Evolutionary conservation across 2,888 invertebrate genomes (phyloP), one percentile per base, ranked within the genome.

Genomic region (Parapristionchus giblindavisi): DNA sequence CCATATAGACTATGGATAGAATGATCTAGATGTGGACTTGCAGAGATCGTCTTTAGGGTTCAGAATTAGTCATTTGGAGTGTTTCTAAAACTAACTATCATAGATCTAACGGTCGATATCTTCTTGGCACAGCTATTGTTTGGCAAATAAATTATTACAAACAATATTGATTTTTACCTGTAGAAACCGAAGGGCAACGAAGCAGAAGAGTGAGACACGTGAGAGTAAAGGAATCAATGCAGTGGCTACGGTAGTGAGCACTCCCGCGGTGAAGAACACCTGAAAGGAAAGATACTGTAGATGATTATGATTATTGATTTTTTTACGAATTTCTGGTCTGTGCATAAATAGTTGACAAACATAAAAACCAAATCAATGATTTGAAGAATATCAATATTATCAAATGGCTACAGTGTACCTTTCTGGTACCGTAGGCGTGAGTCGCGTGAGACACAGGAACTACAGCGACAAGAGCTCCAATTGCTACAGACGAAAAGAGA

Each of bases 391-490:
- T 43, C 43, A 24, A 38, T 27, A 52, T 52, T 38, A 52, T 17
- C 34, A 3, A 43, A 14, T 40, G 40, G 63, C 51, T n/a, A 34
- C 66, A 21, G 40, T 34, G n/a, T 61, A 79, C 80, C 74, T 76
- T 80, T 73, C 81, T 77, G 21, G 82, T 77, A 6, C 87, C 87
- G 76, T 81, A 79, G 43, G 77, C 78, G 56, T 84, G 79, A 40
- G 85, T 81, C 58, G 80, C 77, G 54, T 80, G 63, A 24, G 85
- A 82, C 0, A 84, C 77, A 1, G 87, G 87, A 27, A 85, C 80
- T 5, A 87, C 82, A 36, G 87, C 84, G 34, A 83, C 68, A 38
- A 87, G 78, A n/a, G 87, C 83, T 29, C 87, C 87, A 27, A 87
- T 80, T 27, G 87, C 87, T 1, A 87, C 85, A 1, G 84, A 77